Base-by-base conservation (phyloP, 2,888 invertebrate genomes). In the Acrocyrtus sp. region DNA sequence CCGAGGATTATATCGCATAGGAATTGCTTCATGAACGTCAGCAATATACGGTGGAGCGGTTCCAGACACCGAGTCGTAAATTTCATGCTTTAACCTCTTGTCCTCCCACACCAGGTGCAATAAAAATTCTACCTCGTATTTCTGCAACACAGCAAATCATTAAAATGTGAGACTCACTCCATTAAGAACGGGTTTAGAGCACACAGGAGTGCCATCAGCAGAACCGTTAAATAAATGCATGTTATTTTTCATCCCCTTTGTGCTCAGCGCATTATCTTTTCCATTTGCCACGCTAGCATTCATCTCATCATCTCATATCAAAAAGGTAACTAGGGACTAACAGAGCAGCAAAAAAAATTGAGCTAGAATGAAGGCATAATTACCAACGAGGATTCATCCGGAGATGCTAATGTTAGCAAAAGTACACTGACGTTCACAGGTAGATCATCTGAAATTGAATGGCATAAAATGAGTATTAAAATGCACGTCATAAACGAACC, bases 341-440 rank as follows among this genome's bases (percentile, higher is more conserved):
- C n/a, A n/a, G n/a, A n/a, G n/a, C n/a, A n/a, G n/a, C n/a, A n/a
- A n/a, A n/a, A n/a, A n/a, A n/a, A n/a, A n/a, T n/a, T n/a, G n/a
- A n/a, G n/a, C n/a, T n/a, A n/a, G n/a, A n/a, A n/a, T 34, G 34
- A 34, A 34, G 6, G 12, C 12, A 34, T 34, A 89, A 91, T 93
- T 89, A 95, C 95, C 91, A 96, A 89, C 88, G 95, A 95, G 84
- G 95, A 95, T 87, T 96, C 96, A 87, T 96, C 96, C 81, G 96
- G 96, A 82, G 96, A 96, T 83, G 95, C 95, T 87, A 96, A 90
- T 87, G 95, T 95, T 84, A 96, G 90, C 83, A 96, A 90, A 85
- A 95, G 88, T 82, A 96, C 95, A 87, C 94, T 95, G 85, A 96
- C 94, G 87, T 95, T 95, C 81, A 96, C 95, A 83, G 92, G 92